These are phyloP conservation scores for Bubalus kerabau DNA, from an alignment of 2,113 vertebrate genomes.

Conservation along the genomic window DNA sequence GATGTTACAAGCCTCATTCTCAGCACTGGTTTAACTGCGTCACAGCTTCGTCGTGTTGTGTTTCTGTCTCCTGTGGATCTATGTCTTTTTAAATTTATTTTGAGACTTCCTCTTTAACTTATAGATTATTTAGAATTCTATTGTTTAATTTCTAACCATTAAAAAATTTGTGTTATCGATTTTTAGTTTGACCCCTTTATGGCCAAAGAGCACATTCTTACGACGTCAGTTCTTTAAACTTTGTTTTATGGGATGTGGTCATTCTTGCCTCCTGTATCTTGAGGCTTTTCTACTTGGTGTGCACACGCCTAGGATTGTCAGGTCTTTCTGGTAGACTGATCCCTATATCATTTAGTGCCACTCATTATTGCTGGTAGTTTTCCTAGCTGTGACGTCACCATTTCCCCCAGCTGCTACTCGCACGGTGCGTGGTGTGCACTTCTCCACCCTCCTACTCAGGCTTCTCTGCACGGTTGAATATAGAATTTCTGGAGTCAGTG, in stretches of 20 bases:
- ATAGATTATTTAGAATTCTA: background rate
- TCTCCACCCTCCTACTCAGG: fast-evolving
- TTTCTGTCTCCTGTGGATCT: background rate
- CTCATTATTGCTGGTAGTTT: too few species aligned
- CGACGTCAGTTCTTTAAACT: fast-evolving
- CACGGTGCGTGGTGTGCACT: fast-evolving
- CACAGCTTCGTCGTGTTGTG: fast-evolving
- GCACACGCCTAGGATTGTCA: fast-evolving
- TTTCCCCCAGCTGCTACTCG: too few species aligned
- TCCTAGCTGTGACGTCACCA: background rate
- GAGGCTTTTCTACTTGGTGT: fast-evolving
- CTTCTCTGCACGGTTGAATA: fast-evolving
- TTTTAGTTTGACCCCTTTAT: background rate
- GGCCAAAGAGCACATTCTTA: background rate
- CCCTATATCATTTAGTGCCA: fast-evolving
- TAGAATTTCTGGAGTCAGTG: background rate
- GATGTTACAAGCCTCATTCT: too few species aligned
- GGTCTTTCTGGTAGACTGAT: background rate
- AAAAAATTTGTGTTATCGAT: background rate
- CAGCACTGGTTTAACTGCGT: background rate
- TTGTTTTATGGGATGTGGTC: background rate
- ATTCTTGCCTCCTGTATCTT: fast-evolving
- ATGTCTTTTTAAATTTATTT: background rate
- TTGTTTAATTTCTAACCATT: background rate
- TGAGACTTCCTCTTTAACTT: background rate